Conservation (phyloP, 2,113 vertebrate species). For the Myrmophylax atrothorax region DNA sequence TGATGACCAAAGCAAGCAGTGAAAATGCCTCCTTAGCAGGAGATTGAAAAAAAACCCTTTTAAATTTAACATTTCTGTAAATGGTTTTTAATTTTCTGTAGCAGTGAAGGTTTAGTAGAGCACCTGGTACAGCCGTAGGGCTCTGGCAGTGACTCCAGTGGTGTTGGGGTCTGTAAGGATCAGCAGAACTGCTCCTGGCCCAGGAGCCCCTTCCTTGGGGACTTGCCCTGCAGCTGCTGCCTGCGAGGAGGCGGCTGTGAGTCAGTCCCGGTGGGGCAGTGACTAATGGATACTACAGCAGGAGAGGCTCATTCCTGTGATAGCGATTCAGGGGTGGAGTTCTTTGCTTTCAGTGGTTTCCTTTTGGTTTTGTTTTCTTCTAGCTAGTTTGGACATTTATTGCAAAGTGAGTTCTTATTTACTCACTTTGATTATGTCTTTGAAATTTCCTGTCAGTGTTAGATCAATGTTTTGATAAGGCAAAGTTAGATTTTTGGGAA, state of each 20-base stretch:
- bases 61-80: not conserved
- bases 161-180: not conserved
- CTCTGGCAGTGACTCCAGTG: not conserved
- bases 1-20: not conserved
- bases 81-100: not conserved
- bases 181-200: not conserved
- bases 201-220: not conserved
- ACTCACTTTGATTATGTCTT: not conserved
- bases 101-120: not conserved
- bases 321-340: not conserved
- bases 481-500: not conserved
- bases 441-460: not conserved
- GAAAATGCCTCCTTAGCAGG: not conserved
- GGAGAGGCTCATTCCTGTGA: not conserved
- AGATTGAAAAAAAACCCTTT: rapidly evolving
- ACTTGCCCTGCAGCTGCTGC: not conserved
- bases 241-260: not conserved
- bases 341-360: not conserved
- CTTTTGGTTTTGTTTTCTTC: not conserved
- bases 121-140: not conserved
- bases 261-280: rapidly evolving
- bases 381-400: not conserved
- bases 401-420: not conserved
- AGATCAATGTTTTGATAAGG: not conserved
- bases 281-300: not conserved